Conservation (phyloP, 2,888 invertebrate species). For the Macrophya annulata region DNA sequence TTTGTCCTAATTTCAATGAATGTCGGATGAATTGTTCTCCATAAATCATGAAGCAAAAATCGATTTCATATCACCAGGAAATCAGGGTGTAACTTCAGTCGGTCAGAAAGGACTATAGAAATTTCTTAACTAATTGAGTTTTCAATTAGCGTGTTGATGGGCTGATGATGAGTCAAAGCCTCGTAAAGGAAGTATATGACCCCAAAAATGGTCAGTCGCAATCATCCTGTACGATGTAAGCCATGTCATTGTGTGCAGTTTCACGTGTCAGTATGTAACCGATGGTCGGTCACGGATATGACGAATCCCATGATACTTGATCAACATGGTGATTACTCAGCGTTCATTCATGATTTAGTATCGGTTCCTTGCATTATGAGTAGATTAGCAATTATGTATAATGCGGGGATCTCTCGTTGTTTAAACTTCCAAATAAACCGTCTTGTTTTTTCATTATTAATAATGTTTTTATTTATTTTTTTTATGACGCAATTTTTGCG, state of each 20-base stretch:
- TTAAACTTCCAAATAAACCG: background rate
- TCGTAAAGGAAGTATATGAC: background rate
- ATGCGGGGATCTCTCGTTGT: background rate
- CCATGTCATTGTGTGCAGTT: background rate
- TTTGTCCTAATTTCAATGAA: too few relatives aligned
- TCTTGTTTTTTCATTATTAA: background rate
- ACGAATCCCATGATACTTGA: slow-evolving; percentile 13
- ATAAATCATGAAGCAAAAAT: background rate
- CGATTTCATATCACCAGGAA: background rate
- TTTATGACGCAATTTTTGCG: background rate
- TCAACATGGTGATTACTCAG: slow-evolving; percentile 7
- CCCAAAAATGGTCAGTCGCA: background rate
- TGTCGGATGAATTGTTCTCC: background rate
- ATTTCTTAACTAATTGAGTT: background rate
- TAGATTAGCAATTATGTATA: background rate
- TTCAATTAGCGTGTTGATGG: background rate
- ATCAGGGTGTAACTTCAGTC: background rate
- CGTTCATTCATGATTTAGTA: background rate
- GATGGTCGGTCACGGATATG: slow-evolving; percentile 35
- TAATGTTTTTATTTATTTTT: too few relatives aligned
- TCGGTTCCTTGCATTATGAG: background rate
- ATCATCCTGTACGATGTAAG: background rate
- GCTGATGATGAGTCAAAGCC: background rate
- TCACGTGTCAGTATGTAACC: background rate
- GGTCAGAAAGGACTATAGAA: background rate